Percentiles rank a stretch among this genome's conserved stretches.
Conservation (phyloP, 2,113 vertebrate species). For the Geococcyx californianus region DNA sequence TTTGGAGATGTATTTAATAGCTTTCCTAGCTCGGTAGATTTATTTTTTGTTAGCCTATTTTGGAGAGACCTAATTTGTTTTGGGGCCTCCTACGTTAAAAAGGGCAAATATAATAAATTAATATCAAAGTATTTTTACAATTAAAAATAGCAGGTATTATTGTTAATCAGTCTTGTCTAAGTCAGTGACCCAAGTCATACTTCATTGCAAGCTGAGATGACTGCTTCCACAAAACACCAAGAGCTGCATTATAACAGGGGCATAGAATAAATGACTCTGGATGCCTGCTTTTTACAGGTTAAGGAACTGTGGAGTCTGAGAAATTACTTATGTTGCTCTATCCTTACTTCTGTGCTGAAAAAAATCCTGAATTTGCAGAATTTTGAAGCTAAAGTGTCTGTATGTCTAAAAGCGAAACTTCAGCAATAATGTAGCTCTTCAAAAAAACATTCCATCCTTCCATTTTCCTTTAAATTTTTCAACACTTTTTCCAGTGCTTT, state of each 20-base stretch:
- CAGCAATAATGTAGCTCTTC: not conserved
- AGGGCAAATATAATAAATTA: not conserved
- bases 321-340: not conserved
- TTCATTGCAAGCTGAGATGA: not conserved
- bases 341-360: not conserved
- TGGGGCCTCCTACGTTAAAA: not conserved
- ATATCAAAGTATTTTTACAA: not conserved
- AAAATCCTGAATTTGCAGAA: not conserved
- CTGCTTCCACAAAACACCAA: not conserved
- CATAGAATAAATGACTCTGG: not conserved
- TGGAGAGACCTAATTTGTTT: not conserved
- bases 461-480: not conserved
- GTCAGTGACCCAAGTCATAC: not conserved
- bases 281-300: not conserved
- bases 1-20: not conserved
- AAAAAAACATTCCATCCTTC: not conserved
- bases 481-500: not conserved
- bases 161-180: not conserved
- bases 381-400: not conserved
- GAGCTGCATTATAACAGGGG: not conserved
- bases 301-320: not conserved
- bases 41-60: not conserved
- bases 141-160: not conserved
- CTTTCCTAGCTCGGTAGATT: not conserved
- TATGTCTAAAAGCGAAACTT: not conserved